Evolutionary conservation across 2,888 invertebrate genomes (phyloP).

Genomic region (Coecobrya sp.): DNA sequence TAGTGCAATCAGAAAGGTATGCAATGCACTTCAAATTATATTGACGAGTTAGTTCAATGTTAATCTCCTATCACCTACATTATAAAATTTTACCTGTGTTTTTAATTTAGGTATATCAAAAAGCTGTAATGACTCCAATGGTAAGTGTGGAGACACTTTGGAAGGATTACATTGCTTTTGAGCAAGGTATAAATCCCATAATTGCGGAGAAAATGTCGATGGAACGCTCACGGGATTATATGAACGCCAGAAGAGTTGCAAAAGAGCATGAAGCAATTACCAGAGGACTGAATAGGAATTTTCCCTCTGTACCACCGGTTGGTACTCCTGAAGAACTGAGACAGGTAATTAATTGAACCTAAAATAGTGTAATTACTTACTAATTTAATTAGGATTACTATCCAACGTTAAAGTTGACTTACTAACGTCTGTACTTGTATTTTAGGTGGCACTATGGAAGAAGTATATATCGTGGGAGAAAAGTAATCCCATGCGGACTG

Average conservation of each 20-base stretch:
- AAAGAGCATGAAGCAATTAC: conserved; percentile 98
- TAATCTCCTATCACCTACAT: not conserved
- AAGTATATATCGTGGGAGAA: conserved; percentile 99
- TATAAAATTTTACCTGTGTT: not conserved
- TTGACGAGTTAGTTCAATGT: too few species aligned
- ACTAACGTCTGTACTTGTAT: not conserved
- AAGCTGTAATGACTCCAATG: conserved; percentile 98
- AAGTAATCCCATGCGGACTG: conserved; percentile 97
- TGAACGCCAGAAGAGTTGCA: conserved; percentile 98
- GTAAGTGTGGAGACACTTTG: conserved; percentile 98
- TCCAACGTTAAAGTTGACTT: not conserved
- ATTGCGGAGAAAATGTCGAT: conserved; percentile 99
- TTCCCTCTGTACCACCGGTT: conserved; percentile 98
- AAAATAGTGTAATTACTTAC: too few species aligned
- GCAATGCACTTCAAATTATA: not conserved
- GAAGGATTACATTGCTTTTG: conserved; percentile 99
- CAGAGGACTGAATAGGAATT: conserved; percentile 97
- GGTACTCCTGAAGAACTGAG: conserved; percentile 96
- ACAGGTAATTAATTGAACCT: conserved; percentile 91
- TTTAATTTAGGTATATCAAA: conserved; percentile 93
- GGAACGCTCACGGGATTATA: conserved; percentile 98
- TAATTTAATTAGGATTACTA: too few species aligned
- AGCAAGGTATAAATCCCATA: conserved; percentile 96
- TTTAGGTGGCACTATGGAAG: conserved; percentile 98
- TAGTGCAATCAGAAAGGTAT: conserved; percentile 97